Evolutionary conservation across 2,113 vertebrate species (phyloP), one percentile per base, ranked within the genome.

Genomic region (Alethe diademata): DNA sequence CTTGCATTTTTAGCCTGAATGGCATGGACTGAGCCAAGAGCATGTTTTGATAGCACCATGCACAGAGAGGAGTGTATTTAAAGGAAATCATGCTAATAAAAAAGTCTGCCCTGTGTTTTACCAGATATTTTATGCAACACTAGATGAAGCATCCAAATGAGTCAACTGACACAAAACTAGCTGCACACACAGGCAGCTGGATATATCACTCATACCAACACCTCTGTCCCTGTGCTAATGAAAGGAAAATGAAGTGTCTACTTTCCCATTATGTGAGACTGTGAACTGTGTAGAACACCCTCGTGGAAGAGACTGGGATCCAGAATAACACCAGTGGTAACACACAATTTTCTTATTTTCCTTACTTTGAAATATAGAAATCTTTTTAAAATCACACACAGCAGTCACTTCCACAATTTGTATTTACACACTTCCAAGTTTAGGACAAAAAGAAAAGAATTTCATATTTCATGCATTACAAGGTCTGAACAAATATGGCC

Each of bases 1-100:
- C 56, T n/a, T 76, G 35, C 25, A 51, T 66, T 96, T 96, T 90
- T 53, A 95, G 92, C 81, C 62, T 62, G 25, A 93, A 83, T 61
- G 38, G 88, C 45, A 78, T 3, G 14, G 61, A 56, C 69, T 70
- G 40, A 95, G 84, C 20, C 51, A 82, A 20, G 40, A 89, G 35
- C 48, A 95, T 81, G 42, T 33, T 79, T 70, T 43, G 69, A 70
- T 25, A 76, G 13, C 28, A 57, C n/a, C 2, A 11, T 8, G 42
- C 74, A 83, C 31, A 72, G 62, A 18, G 78, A 57, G 19, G 65
- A 56, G 18, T 12, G 53, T 38, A 71, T 75, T 57, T 54, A 70
- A 84, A 88, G 78, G 45, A 54, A 60, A 35, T 82, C 38, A 51
- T 6, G 4, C 5, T 29, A 67, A 64, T 9, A 33, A 45, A 81